Percentiles rank a stretch among this genome's conserved stretches.
Conservation (phyloP, 2,797 vertebrate genomes). For the Podarcis lilfordi region DNA sequence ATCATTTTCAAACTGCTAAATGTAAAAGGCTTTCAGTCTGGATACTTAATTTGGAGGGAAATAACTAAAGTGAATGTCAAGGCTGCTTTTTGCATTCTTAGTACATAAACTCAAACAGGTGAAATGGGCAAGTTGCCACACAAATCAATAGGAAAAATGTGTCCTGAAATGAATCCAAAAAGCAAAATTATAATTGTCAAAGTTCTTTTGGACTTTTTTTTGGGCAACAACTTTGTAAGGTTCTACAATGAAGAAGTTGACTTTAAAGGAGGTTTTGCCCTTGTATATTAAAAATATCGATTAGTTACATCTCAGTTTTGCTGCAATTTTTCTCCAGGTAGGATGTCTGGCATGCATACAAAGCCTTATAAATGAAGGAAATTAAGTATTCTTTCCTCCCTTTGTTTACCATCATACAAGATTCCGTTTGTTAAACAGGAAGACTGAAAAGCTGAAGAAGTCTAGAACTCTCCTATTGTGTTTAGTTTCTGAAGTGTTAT, state of each 20-base stretch:
- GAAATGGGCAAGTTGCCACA: background rate
- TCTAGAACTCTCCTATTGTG: background rate
- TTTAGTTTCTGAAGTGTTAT: slow-evolving; percentile 30
- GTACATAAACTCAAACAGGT: background rate
- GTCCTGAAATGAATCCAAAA: background rate
- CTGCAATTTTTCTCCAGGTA: slow-evolving; percentile 12
- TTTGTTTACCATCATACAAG: slow-evolving; percentile 71
- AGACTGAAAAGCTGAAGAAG: slow-evolving; percentile 61
- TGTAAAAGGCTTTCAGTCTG: background rate
- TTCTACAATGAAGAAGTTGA: background rate
- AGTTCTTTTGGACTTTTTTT: background rate
- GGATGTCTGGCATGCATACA: slow-evolving; percentile 56
- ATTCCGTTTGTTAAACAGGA: slow-evolving; percentile 70
- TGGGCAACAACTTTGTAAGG: background rate
- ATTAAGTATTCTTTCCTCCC: slow-evolving; percentile 70
- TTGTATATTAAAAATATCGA: background rate
- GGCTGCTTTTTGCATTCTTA: background rate
- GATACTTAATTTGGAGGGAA: background rate
- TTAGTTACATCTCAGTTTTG: background rate
- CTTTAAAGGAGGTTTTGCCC: background rate
- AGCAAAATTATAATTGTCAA: background rate
- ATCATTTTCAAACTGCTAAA: background rate
- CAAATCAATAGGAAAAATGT: background rate
- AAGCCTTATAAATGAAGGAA: slow-evolving; percentile 71
- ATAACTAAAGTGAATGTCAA: background rate